Percentiles rank a stretch among this genome's conserved stretches.
Evolutionary conservation across 2,797 vertebrate genomes (phyloP).

Genomic region (Leptatherina wallacei): DNA sequence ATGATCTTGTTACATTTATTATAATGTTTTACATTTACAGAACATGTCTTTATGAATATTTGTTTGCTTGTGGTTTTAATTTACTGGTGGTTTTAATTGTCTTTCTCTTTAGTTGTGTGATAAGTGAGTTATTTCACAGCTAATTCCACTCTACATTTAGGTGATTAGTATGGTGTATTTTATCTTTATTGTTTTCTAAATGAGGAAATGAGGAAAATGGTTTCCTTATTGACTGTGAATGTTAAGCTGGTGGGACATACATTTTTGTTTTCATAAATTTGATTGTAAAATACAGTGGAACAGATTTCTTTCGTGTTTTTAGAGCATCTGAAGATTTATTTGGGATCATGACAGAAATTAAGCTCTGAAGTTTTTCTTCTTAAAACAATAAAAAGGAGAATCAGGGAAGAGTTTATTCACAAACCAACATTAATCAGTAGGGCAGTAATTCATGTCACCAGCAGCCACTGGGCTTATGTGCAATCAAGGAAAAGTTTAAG

Average conservation of each 20-base stretch:
- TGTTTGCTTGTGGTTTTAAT: slow-evolving; percentile 51
- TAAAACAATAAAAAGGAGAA: neutral
- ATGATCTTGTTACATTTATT: slow-evolving; percentile 23
- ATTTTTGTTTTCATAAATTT: neutral
- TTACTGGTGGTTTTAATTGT: neutral
- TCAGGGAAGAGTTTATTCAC: neutral
- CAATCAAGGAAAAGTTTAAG: slow-evolving; percentile 11
- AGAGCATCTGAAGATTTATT: neutral
- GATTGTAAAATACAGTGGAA: neutral
- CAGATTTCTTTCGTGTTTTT: neutral
- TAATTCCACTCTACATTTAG: slow-evolving; percentile 29
- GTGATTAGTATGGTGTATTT: slow-evolving; percentile 38
- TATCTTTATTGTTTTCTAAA: slow-evolving; percentile 25
- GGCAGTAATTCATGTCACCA: slow-evolving; percentile 37
- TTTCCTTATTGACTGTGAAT: slow-evolving; percentile 18
- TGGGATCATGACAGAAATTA: neutral
- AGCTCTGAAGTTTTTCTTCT: neutral
- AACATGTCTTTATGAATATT: slow-evolving; percentile 33
- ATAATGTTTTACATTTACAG: slow-evolving; percentile 16
- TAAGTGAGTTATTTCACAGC: slow-evolving; percentile 44
- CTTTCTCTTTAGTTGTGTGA: slow-evolving; percentile 43
- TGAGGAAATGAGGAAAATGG: slow-evolving; percentile 38
- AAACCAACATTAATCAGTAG: neutral
- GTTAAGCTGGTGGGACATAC: neutral
- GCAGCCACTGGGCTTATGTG: slow-evolving; percentile 40